Evolutionary conservation across 2,113 vertebrate genomes (phyloP).

Genomic region (Capreolus pygargus): DNA sequence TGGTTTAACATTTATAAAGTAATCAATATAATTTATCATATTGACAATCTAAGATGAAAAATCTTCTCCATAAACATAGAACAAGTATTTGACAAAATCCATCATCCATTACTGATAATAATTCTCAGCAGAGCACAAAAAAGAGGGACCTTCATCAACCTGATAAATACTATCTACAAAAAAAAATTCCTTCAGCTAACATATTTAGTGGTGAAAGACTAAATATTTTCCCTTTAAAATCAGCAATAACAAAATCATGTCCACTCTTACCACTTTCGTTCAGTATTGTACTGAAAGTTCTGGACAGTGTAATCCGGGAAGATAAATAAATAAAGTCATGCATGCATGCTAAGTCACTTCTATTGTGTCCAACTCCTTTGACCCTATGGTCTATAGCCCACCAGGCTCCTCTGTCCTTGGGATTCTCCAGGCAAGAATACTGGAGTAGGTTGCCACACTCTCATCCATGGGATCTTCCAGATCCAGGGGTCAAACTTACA

Average conservation of each 20-base stretch:
- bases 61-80: background rate
- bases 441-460: background rate
- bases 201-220: background rate
- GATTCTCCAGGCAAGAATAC: background rate
- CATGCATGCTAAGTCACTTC: background rate
- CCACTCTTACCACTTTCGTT: background rate
- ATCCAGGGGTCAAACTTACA: background rate
- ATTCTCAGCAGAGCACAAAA: background rate
- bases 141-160: background rate
- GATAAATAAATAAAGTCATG: background rate
- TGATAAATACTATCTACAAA: background rate
- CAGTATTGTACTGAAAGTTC: background rate
- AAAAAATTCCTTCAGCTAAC: background rate
- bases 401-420: background rate
- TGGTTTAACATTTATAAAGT: background rate
- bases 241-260: background rate
- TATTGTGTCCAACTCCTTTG: background rate
- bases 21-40: background rate
- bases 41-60: background rate
- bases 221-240: background rate
- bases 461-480: background rate
- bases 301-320: background rate
- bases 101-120: background rate
- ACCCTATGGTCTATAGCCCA: background rate
- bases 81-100: background rate